Percentiles rank a stretch among this genome's conserved stretches.
Conservation (phyloP, 2,797 vertebrate species). For the Peromyscus nudipes region DNA sequence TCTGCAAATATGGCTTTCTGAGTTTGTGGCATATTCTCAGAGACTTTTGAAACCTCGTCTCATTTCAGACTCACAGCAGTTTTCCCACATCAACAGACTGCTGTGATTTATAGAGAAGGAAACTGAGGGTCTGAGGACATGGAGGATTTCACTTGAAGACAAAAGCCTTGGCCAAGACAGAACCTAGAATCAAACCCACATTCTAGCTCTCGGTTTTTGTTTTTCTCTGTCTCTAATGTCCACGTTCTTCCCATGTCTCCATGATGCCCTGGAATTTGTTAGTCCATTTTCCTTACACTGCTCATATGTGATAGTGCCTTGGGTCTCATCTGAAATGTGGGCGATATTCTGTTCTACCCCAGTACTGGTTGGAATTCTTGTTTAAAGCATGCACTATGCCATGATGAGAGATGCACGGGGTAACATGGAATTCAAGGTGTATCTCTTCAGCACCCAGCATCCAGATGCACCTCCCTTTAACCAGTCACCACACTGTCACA, state of each 20-base stretch:
- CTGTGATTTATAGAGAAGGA: background rate
- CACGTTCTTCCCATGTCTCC: background rate
- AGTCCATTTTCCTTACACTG: background rate
- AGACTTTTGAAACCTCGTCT: background rate
- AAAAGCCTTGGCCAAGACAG: background rate
- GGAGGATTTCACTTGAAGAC: background rate
- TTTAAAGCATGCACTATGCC: background rate
- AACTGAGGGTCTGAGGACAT: background rate
- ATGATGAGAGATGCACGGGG: background rate
- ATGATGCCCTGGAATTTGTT: background rate
- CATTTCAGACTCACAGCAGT: background rate
- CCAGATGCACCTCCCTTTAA: background rate
- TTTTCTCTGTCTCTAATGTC: background rate
- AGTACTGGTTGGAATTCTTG: background rate
- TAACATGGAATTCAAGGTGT: background rate
- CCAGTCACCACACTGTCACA: background rate
- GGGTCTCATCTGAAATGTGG: background rate
- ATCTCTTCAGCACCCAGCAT: background rate
- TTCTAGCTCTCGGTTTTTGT: background rate
- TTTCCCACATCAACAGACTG: background rate
- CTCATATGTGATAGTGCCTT: background rate
- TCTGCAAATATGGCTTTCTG: background rate
- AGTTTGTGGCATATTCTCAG: background rate
- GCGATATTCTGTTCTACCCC: background rate
- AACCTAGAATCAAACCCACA: background rate